Percentiles rank a stretch among this genome's conserved stretches.
These are phyloP conservation scores for Eulacestoma nigropectus DNA, from an alignment of 2,113 vertebrate genomes.

Conservation along the genomic window DNA sequence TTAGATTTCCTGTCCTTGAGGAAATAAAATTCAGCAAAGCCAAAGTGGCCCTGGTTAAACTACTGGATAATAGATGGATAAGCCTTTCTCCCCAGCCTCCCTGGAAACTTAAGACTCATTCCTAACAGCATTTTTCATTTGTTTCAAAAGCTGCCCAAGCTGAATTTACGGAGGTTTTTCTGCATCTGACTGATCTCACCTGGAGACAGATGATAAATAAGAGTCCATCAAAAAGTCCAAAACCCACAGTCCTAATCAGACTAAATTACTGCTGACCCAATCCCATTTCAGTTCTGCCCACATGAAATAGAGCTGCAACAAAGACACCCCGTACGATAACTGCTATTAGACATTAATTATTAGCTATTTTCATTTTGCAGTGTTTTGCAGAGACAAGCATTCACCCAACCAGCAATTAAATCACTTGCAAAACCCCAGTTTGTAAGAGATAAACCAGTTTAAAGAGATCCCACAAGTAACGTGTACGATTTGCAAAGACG, in stretches of 20 bases:
- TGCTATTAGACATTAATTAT: background rate
- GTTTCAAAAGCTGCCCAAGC: background rate
- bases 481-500: rapidly evolving
- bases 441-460: background rate
- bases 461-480: background rate
- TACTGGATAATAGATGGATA: background rate
- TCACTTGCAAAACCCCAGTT: background rate
- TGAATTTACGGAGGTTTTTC: background rate
- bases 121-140: background rate
- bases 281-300: background rate
- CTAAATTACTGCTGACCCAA: background rate
- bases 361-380: background rate
- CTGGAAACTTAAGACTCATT: background rate
- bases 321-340: background rate
- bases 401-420: background rate
- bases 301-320: background rate
- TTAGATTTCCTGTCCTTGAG: background rate
- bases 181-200: background rate
- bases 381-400: background rate
- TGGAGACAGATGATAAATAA: background rate
- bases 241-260: background rate
- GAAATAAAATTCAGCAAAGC: background rate
- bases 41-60: background rate
- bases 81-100: background rate
- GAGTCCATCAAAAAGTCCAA: background rate